A percentile compares a stretch with the other conserved stretches of the same genome.
These are phyloP conservation scores for Pantherophis vulpinus DNA, from an alignment of 2,797 vertebrate genomes.

Conservation along the genomic window DNA sequence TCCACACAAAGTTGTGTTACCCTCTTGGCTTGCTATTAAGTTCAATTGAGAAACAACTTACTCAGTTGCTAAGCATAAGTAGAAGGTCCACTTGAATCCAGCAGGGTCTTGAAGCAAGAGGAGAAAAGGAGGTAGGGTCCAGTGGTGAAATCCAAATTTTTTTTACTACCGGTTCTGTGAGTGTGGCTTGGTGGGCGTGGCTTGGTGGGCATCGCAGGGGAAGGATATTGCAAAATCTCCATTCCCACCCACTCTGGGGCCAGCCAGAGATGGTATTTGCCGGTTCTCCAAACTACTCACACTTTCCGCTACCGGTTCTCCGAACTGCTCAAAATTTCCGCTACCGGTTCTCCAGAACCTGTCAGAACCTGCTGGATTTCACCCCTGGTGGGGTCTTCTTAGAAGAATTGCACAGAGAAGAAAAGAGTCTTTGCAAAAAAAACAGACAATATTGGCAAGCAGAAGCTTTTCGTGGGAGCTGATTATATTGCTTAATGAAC, in stretches of 20 bases:
- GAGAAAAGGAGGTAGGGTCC: not conserved
- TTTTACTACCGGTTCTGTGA: too few species aligned
- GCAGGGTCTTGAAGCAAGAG: not conserved
- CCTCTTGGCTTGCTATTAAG: not conserved
- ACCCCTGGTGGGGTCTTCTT: not conserved
- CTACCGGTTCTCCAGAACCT: too few species aligned
- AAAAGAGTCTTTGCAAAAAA: constrained; percentile 4
- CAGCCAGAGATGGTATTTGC: too few species aligned
- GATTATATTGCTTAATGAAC: constrained; percentile 35
- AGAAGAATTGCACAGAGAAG: constrained; percentile 19
- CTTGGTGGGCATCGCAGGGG: too few species aligned
- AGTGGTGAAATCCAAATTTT: too few species aligned
- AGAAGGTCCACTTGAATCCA: not conserved
- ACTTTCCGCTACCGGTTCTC: too few species aligned
- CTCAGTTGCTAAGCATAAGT: not conserved
- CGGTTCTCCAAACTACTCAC: too few species aligned
- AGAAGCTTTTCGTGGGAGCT: constrained; percentile 40
- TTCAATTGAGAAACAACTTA: not conserved
- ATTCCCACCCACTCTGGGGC: too few species aligned
- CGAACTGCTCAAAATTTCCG: too few species aligned
- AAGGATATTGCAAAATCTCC: too few species aligned
- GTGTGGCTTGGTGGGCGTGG: too few species aligned
- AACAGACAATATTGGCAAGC: constrained; percentile 20
- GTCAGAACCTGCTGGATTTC: too few species aligned
- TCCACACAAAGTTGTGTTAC: constrained; percentile 24